Base-by-base conservation (phyloP, 1,140 invertebrate genomes). In the Drosophila neocordata region DNA sequence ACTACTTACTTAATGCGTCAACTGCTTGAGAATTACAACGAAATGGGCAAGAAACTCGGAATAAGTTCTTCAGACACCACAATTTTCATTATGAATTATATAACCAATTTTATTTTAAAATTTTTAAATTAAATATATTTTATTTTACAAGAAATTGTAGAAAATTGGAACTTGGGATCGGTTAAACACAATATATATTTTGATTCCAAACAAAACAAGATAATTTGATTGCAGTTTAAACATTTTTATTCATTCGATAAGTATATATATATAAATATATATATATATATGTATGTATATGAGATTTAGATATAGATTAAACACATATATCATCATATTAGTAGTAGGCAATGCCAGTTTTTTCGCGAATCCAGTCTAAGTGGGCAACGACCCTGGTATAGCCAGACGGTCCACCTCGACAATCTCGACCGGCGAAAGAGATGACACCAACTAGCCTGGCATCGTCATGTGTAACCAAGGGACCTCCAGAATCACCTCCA, bases 401-500 rank as follows among this genome's bases (percentile, higher is more conserved):
- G 6, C 72, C 72, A 0, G 72, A 67, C 0, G 72, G 72, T 22
- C 72, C 72, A 34, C 8, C 52, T 44, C 72, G 51, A 24, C 72
- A 74, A 15, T n/a, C 1, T 0, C 0, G 11, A 7, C 56, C 44
- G 8, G 15, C 22, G 12, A 74, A 73, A 18, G 70, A 38, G 22
- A 74, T 73, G 2, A 74, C 63, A 0, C 72, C 72, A 0, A 74
- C 70, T 0, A 74, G 37, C n/a, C 55, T 64, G 9, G 72, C 44
- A 24, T 67, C 55, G 38, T 74, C 72, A 4, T 73, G 62, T n/a
- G 72, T 74, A 4, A 74, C 72, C 56, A 74, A 24, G 4, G 72
- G 72, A 12, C 72, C 93, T 53, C 93, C 93, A 56, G 93, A 93
- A 89, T 94, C 93, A 34, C 93, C 93, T 4, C 87, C 80, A 51